These are phyloP conservation scores for Machimus rusticus DNA, from an alignment of 2,888 invertebrate genomes.

Conservation along the genomic window DNA sequence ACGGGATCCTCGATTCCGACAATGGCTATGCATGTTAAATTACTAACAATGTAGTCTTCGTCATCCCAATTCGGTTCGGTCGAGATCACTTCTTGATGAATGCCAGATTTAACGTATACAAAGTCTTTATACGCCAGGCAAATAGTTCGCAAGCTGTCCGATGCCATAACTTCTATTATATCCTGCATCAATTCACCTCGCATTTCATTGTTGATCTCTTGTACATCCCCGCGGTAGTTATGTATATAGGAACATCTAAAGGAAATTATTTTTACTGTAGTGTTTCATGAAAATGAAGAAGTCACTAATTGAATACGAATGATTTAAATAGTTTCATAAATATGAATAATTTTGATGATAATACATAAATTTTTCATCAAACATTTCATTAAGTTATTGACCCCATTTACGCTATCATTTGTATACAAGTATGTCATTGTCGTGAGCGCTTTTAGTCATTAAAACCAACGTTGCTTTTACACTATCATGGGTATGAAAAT, in stretches of 20 bases:
- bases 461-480: too few species aligned
- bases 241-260: slow-evolving; percentile 92
- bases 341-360: too few species aligned
- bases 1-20: slow-evolving; percentile 99
- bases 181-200: slow-evolving; percentile 89
- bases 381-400: too few species aligned
- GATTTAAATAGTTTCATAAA: background rate
- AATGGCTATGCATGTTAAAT: slow-evolving; percentile 93
- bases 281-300: background rate
- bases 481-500: too few species aligned
- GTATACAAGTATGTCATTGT: too few species aligned
- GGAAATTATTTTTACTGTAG: background rate
- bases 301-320: background rate
- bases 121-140: slow-evolving; percentile 95
- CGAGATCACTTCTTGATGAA: slow-evolving; percentile 87
- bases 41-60: slow-evolving; percentile 90
- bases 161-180: slow-evolving; percentile 98
- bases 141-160: slow-evolving; percentile 94
- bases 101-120: slow-evolving; percentile 87
- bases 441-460: too few species aligned
- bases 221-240: slow-evolving; percentile 89
- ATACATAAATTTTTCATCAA: too few species aligned
- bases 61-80: slow-evolving; percentile 96
- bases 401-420: too few species aligned
- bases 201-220: slow-evolving; percentile 91